A percentile compares a stretch with the other conserved stretches of the same genome.
Evolutionary conservation across 2,888 invertebrate genomes (phyloP).

Genomic region (Catonia carolina): DNA sequence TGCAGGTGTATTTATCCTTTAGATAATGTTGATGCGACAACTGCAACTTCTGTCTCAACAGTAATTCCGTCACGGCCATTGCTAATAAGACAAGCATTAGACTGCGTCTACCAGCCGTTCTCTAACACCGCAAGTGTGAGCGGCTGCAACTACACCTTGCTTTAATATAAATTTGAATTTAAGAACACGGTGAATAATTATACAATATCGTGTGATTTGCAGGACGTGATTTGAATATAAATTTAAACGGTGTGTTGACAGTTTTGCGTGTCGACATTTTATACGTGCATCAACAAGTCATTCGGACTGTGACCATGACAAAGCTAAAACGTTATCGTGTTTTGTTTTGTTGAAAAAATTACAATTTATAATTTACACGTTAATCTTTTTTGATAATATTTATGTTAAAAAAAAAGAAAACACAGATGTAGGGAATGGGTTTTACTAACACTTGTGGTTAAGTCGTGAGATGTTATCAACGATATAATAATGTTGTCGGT

Average conservation of each 20-base stretch:
- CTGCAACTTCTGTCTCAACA: neutral
- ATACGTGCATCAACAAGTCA: too few species aligned
- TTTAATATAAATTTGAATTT: neutral
- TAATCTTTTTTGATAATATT: constrained; percentile 27
- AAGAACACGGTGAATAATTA: constrained; percentile 2
- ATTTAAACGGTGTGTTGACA: constrained; percentile 9
- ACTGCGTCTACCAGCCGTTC: constrained; percentile 32
- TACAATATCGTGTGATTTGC: neutral
- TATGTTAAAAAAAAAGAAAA: constrained; percentile 14
- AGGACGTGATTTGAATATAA: too few species aligned
- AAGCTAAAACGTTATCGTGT: constrained; percentile 18
- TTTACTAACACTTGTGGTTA: constrained; percentile 26
- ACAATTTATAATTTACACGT: constrained; percentile 25
- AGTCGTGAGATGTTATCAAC: constrained; percentile 13
- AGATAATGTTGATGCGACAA: neutral
- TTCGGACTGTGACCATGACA: constrained; percentile 21
- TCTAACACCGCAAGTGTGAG: neutral
- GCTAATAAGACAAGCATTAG: constrained; percentile 31
- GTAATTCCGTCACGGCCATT: constrained; percentile 25
- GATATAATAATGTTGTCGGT: neutral
- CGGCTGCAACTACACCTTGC: neutral
- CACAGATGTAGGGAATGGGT: constrained; percentile 25
- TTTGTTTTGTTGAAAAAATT: constrained; percentile 20
- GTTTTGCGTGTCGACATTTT: constrained; percentile 20
- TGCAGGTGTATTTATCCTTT: constrained; percentile 1